Conservation (phyloP, 2,888 invertebrate genomes). For the Ceramica pisi region DNA sequence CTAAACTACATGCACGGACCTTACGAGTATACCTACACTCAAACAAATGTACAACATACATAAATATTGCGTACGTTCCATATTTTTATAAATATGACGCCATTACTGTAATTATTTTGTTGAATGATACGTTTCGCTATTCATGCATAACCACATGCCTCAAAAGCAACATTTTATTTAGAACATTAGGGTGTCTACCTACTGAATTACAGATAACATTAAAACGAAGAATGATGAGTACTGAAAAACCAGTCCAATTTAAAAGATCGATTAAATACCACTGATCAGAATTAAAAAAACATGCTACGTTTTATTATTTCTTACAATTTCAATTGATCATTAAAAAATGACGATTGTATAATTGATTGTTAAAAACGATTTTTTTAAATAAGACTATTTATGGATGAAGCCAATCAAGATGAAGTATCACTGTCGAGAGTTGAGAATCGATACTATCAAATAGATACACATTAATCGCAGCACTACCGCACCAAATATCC, state of each 20-base stretch:
- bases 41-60: not conserved
- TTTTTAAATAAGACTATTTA: constrained; percentile 24
- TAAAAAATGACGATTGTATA: too few relatives aligned
- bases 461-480: constrained; percentile 11
- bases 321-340: not conserved
- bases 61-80: not conserved
- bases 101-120: not conserved
- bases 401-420: constrained; percentile 4
- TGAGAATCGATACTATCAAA: not conserved
- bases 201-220: not conserved
- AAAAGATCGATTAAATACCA: not conserved
- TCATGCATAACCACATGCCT: constrained; percentile 24
- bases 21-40: constrained; percentile 2
- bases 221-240: not conserved
- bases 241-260: not conserved
- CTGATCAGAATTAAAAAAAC: not conserved
- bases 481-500: constrained; percentile 12
- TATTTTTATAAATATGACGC: not conserved
- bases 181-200: not conserved
- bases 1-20: constrained; percentile 7
- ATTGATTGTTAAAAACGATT: not conserved
- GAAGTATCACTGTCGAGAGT: constrained; percentile 25
- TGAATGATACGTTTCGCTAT: constrained; percentile 3
- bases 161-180: not conserved
- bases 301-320: not conserved